Evolutionary conservation across 2,888 invertebrate genomes (phyloP).

Genomic region (Lasius platythorax): DNA sequence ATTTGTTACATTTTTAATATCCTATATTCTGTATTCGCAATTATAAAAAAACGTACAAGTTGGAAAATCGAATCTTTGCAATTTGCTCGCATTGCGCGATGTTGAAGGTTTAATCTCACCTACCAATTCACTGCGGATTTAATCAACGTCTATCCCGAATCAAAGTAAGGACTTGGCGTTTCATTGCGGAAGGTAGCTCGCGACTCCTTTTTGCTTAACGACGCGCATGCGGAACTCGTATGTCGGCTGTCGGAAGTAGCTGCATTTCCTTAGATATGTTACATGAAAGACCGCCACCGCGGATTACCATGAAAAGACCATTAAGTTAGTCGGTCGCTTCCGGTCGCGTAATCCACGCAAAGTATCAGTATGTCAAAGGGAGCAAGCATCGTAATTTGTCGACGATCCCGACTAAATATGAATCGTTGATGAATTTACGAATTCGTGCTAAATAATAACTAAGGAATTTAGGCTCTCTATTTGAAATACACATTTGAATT

Average conservation of each 20-base stretch:
- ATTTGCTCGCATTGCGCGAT: not conserved
- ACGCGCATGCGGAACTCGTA: conserved; percentile 4
- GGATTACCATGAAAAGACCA: not conserved
- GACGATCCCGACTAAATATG: not conserved
- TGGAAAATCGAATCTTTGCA: not conserved
- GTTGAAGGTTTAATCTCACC: conserved; percentile 5
- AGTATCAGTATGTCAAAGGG: not conserved
- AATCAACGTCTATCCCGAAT: conserved; percentile 17
- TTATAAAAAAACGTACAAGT: not conserved
- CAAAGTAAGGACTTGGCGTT: conserved; percentile 1
- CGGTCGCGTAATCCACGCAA: not conserved
- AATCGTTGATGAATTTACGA: not conserved
- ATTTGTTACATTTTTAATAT: not conserved
- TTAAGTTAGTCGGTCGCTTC: not conserved
- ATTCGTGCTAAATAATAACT: not conserved
- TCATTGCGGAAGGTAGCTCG: not conserved
- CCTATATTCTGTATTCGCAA: not conserved
- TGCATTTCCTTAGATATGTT: conserved; percentile 22
- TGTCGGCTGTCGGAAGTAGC: not conserved
- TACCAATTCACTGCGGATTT: not conserved
- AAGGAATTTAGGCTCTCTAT: too few relatives aligned
- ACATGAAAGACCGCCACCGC: not conserved
- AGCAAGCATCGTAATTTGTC: conserved; percentile 25
- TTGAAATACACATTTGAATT: too few relatives aligned
- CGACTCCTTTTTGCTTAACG: not conserved